Percentiles rank a stretch among this genome's conserved stretches.
Evolutionary conservation across 2,888 invertebrate species (phyloP).

Genomic region (Orthosia cruda): DNA sequence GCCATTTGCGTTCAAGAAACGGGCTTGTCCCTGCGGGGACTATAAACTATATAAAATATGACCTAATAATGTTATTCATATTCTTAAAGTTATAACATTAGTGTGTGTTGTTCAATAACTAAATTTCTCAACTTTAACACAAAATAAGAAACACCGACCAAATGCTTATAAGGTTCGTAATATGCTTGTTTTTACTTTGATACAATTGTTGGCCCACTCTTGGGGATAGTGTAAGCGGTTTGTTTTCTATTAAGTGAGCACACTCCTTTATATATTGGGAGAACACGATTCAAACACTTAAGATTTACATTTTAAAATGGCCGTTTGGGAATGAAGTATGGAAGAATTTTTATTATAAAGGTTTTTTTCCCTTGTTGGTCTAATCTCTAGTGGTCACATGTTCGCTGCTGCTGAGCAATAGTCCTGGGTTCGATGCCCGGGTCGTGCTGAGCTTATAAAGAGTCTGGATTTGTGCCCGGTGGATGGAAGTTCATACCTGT

Average conservation of each 20-base stretch:
- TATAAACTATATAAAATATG: not conserved
- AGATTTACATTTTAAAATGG: constrained; percentile 51
- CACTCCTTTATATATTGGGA: constrained; percentile 44
- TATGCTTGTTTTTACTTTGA: constrained; percentile 42
- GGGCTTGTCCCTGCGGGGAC: not conserved
- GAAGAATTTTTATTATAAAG: too few species aligned
- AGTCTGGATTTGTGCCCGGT: too few species aligned
- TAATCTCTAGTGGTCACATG: too few species aligned
- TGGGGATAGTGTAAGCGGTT: constrained; percentile 53
- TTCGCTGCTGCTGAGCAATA: too few species aligned
- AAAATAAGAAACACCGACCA: constrained; percentile 12
- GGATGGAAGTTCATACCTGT: too few species aligned
- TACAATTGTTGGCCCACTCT: constrained; percentile 47
- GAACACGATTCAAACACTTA: constrained; percentile 44
- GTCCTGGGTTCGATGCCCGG: too few species aligned
- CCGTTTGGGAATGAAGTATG: constrained; percentile 18
- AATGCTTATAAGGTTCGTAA: constrained; percentile 35
- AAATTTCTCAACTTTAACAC: constrained; percentile 7
- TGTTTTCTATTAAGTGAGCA: constrained; percentile 60
- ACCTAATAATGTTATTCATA: not conserved
- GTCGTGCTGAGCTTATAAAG: too few species aligned
- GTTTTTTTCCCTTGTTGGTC: too few species aligned
- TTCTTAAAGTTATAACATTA: too few species aligned
- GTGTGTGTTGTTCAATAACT: not conserved
- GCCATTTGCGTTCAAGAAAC: too few species aligned